Percentiles rank a stretch among this genome's conserved stretches.
phyloP scores from a whole-genome alignment of 2,888 invertebrate species.

The Macroteleia sp. region DNA sequence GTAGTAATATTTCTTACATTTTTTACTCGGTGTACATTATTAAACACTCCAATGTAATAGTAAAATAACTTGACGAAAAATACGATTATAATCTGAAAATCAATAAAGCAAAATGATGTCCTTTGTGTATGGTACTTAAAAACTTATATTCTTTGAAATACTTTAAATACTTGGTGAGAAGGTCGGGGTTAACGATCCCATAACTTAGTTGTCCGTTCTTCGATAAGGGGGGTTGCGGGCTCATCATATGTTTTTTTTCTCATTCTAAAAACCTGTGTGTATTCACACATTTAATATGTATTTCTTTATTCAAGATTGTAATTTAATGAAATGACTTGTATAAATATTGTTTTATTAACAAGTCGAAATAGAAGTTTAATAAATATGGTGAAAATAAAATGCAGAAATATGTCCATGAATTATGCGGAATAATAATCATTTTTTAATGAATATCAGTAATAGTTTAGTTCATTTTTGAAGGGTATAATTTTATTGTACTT shows the following conservation, averaged over 20 bases:
- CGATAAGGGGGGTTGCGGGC: conserved; percentile 42
- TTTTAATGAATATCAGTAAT: too few relatives aligned
- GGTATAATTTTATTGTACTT: too few relatives aligned
- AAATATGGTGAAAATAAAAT: too few relatives aligned
- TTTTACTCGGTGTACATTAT: too few relatives aligned
- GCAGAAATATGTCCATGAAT: too few relatives aligned
- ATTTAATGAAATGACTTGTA: background rate
- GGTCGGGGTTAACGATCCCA: conserved; percentile 61
- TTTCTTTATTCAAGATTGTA: background rate
- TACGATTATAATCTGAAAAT: conserved; percentile 44
- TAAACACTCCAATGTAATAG: conserved; percentile 9
- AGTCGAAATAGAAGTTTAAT: too few relatives aligned
- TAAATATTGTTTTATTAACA: too few relatives aligned
- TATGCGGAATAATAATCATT: too few relatives aligned
- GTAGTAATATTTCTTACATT: too few relatives aligned
- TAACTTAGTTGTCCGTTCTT: conserved; percentile 54
- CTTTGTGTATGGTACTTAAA: conserved; percentile 48
- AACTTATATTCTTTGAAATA: conserved; percentile 52
- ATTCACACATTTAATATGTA: conserved; percentile 8
- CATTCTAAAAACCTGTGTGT: conserved; percentile 6
- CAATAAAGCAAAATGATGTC: conserved; percentile 39
- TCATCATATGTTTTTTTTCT: conserved; percentile 24
- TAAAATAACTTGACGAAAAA: conserved; percentile 33
- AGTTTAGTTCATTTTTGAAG: too few relatives aligned
- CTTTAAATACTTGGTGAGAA: conserved; percentile 49